phyloP scores from a whole-genome alignment of 2,797 vertebrate species.

The Salmo trutta region DNA sequence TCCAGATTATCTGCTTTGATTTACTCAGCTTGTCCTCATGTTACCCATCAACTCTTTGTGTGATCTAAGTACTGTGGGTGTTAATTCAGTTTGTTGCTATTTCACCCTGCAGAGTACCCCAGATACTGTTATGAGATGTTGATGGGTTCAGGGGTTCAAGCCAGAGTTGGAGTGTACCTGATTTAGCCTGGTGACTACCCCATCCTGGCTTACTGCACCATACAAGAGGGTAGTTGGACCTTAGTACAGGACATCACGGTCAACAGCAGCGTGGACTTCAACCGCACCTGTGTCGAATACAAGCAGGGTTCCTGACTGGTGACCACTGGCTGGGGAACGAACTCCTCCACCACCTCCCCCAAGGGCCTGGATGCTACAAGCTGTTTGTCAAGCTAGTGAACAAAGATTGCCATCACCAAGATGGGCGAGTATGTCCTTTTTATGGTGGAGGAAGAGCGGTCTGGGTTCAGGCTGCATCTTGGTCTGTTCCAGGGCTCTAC shows the following conservation, averaged over 20 bases:
- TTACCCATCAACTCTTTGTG: background rate
- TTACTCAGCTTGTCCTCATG: background rate
- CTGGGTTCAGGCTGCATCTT: slow-evolving; percentile 79
- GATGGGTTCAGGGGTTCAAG: slow-evolving; percentile 73
- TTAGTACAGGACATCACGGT: slow-evolving; percentile 85
- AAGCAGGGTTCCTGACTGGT: slow-evolving; percentile 69
- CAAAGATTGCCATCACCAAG: slow-evolving; percentile 73
- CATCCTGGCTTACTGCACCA: slow-evolving; percentile 80
- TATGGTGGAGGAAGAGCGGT: slow-evolving; percentile 77
- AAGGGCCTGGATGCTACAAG: slow-evolving; percentile 67
- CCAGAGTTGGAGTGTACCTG: slow-evolving; percentile 82
- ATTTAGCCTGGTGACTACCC: slow-evolving; percentile 77
- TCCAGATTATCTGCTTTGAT: background rate
- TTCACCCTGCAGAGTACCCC: slow-evolving; percentile 68
- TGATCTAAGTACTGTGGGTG: background rate
- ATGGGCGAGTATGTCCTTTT: slow-evolving; percentile 79
- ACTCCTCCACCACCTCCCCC: slow-evolving; percentile 79
- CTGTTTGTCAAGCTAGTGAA: slow-evolving; percentile 85
- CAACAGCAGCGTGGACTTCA: slow-evolving; percentile 82
- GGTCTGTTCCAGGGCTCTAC: slow-evolving; percentile 83
- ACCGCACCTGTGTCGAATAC: slow-evolving; percentile 83
- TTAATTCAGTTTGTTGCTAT: background rate
- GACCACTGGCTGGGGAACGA: slow-evolving; percentile 90
- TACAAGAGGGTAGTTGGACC: slow-evolving; percentile 89
- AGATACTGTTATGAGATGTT: slow-evolving; percentile 86